Evolutionary conservation across 1,140 invertebrate genomes (phyloP), one percentile per base, ranked within the genome.

Genomic region (Papilio glaucus): DNA sequence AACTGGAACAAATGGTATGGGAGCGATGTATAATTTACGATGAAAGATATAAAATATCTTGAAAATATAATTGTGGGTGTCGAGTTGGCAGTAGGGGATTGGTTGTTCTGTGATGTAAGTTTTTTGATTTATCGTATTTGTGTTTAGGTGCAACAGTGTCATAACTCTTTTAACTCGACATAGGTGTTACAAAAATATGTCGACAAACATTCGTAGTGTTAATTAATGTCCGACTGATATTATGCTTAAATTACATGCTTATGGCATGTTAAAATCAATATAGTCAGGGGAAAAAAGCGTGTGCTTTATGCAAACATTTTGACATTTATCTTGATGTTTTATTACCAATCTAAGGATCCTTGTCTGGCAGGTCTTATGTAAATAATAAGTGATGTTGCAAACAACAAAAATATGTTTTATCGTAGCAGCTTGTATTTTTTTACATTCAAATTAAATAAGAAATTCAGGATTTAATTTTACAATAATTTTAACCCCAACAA

Each of bases 21-120:
- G 74, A 26, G 39, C 71, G 5, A 26, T 53, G 76, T 77, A 77
- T 83, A 81, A 87, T 87, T 87, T 86, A 86, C 75, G 77, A 77
- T 68, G 39, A 45, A 62, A 75, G 79, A 78, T 84, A 84, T 85
- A 87, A 85, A 85, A 83, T 79, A 84, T 80, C 82, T 84, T 82
- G 81, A 87, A 85, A 86, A 85, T 83, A 87, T 87, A 85, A 87
- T 87, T 84, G 79, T 79, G 77, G 82, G 81, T 85, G 84, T 83
- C 75, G 81, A 80, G 37, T 72, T 68, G 53, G 60, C 71, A 63
- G 70, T 38, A 72, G 73, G 62, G 72, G 75, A 72, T 73, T 77
- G 73, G 75, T 74, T 75, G 69, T 78, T 76, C 71, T 76, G 70
- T 75, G 69, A 71, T 72, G 62, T 18, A 37, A 69, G 67, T 15